These are phyloP conservation scores for Otolemur garnettii DNA, from an alignment of 2,113 vertebrate genomes.

Conservation along the genomic window DNA sequence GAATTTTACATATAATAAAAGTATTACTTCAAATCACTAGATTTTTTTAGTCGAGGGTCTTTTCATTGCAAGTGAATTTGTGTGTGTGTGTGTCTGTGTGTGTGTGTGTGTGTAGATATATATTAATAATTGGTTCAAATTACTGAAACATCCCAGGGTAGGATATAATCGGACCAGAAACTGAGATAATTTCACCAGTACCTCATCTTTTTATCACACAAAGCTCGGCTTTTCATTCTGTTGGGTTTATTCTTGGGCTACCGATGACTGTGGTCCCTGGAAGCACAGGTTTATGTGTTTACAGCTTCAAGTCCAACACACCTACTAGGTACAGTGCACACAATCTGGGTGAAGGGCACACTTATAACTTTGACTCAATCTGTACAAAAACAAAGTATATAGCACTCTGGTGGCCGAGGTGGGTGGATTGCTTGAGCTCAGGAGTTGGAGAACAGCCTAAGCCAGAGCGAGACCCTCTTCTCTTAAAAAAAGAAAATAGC, in stretches of 20 bases:
- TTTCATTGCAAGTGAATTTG: not conserved
- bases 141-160: not conserved
- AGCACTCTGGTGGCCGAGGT: too few relatives aligned
- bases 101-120: not conserved
- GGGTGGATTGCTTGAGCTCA: too few relatives aligned
- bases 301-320: not conserved
- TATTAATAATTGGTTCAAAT: not conserved
- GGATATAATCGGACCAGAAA: not conserved
- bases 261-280: not conserved
- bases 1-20: not conserved
- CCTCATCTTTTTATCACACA: not conserved
- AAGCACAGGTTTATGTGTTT: not conserved
- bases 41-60: not conserved
- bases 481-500: too few relatives aligned
- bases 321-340: too few relatives aligned
- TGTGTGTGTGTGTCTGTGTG: not conserved
- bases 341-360: too few relatives aligned
- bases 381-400: too few relatives aligned
- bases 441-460: too few relatives aligned
- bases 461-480: too few relatives aligned
- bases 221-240: not conserved
- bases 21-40: constrained; percentile 24
- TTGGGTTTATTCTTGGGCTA: constrained; percentile 23
- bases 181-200: not conserved
- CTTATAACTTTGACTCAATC: too few relatives aligned